Conservation (phyloP, 1,140 invertebrate genomes). For the Sitobion miscanthi region DNA sequence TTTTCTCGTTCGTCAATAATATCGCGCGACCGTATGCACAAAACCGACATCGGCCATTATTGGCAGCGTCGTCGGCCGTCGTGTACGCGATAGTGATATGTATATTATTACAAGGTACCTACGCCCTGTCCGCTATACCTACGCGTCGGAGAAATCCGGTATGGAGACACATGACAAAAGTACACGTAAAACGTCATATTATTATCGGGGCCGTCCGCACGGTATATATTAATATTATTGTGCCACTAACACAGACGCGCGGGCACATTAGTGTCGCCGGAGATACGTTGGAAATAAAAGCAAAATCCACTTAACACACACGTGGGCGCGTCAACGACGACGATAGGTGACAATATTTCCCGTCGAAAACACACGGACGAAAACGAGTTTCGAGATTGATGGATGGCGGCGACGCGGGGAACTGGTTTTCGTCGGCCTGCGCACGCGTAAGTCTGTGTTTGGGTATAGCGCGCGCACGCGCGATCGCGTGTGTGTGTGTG, state of each 20-base stretch:
- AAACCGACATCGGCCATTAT: background rate
- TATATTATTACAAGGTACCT: background rate
- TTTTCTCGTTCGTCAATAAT: background rate
- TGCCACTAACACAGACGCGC: background rate
- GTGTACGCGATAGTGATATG: background rate
- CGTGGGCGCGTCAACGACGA: conserved; percentile 32
- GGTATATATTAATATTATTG: background rate
- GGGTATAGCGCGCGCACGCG: background rate
- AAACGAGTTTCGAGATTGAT: conserved; percentile 54
- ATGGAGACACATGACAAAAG: background rate
- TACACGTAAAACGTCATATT: conserved; percentile 12
- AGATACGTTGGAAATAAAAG: conserved; percentile 36
- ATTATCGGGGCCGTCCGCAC: background rate
- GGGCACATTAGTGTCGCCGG: conserved; percentile 17
- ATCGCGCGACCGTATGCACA: background rate
- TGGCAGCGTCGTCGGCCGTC: background rate
- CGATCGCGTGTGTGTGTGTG: background rate
- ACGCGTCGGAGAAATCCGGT: background rate
- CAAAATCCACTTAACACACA: conserved; percentile 52
- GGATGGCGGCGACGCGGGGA: background rate
- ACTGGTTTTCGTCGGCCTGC: conserved; percentile 24
- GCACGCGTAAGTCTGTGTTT: background rate
- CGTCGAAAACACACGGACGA: background rate
- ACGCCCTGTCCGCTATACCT: background rate
- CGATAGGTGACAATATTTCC: conserved; percentile 52